Base-by-base conservation (phyloP, 2,113 vertebrate genomes). In the Dicaeum eximium region DNA sequence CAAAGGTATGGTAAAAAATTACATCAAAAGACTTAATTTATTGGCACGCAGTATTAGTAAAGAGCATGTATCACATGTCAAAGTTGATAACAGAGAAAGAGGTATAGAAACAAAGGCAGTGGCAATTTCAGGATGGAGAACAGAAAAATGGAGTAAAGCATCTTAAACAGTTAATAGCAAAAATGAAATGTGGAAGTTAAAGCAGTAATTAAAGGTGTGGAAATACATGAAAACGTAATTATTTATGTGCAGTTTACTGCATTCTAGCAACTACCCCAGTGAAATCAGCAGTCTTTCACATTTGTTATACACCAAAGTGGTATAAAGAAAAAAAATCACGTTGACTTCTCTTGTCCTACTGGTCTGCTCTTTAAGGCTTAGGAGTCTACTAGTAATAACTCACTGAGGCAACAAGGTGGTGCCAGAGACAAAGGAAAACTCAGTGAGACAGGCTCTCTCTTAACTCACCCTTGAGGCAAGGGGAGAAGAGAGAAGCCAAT, bases 371-470 rank as follows among this genome's bases (percentile, higher is more conserved):
- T 30, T 15, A 62, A n/a, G 35, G 23, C 22, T 72, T 27, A 45
- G 22, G 11, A n/a, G 13, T 44, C 30, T 78, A n/a, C 48, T 38
- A 21, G 93, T 19, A 93, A 92, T 96, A 79, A 88, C 90, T 54
- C 42, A 12, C 4, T 64, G 65, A 73, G 33, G 79, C 95, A 79
- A 93, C 94, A 86, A 96, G 96, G 92, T 95, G 96, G 97, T 91
- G 94, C 94, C 93, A 97, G 79, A 95, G 75, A 70, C 93, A 95
- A 95, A 90, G 75, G 37, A 87, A 95, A 94, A 90, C 12, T 47
- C 56, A 50, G 4, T 2, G 24, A 56, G n/a, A 56, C 4, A 13
- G 20, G 4, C 19, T 56, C 11, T 78, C 44, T 37, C 50, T 28
- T 31, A 57, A 53, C 25, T 51, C 48, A 22, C 11, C 40, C 27